phyloP scores from a whole-genome alignment of 2,113 vertebrate genomes.

The Mesembrinibis cayennensis region DNA sequence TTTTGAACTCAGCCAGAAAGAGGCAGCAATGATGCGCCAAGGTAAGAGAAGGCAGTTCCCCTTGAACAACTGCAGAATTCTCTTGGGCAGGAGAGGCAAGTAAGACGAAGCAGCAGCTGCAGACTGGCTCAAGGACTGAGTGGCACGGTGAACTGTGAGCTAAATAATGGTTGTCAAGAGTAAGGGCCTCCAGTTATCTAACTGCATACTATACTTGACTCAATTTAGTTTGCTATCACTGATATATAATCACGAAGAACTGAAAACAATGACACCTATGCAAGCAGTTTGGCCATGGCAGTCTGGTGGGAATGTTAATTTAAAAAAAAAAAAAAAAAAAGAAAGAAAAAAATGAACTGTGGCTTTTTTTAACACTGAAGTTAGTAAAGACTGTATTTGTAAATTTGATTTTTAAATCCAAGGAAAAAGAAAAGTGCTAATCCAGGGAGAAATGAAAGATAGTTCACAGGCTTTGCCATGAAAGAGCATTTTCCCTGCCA shows the following conservation, averaged over 20 bases:
- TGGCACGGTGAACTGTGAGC: background rate
- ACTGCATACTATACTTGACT: background rate
- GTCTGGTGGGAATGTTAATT: background rate
- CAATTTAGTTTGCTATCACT: background rate
- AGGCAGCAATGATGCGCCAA: background rate
- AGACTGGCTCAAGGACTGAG: background rate
- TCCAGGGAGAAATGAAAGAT: background rate
- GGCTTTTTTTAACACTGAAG: fast-evolving
- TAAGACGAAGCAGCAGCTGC: background rate
- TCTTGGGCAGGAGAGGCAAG: background rate
- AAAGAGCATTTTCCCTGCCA: background rate
- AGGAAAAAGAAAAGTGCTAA: background rate
- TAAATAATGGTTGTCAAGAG: background rate
- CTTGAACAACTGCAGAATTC: background rate
- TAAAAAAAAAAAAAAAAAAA: background rate
- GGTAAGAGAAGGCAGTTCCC: background rate
- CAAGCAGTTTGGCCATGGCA: background rate
- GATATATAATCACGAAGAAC: background rate
- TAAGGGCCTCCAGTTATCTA: background rate
- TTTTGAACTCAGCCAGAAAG: background rate
- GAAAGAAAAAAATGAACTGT: background rate
- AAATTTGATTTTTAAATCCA: background rate
- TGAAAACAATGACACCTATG: background rate
- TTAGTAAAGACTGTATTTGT: background rate
- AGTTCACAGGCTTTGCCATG: background rate